Base-by-base conservation (phyloP, 2,888 invertebrate species). In the Lobophora halterata region DNA sequence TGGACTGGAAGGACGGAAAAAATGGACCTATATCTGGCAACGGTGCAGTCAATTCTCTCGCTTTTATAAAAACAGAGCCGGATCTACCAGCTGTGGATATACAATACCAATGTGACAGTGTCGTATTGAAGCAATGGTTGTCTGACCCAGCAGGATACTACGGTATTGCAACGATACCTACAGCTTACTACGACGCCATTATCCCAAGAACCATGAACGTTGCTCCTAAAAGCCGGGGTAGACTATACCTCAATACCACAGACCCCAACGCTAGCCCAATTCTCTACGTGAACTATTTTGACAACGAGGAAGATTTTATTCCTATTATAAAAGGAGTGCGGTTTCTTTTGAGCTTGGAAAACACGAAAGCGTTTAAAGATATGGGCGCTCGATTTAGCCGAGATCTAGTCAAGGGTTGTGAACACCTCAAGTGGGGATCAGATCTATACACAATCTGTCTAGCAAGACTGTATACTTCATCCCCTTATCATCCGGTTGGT, bases 181-280 rank as follows among this genome's bases (percentile, higher is more conserved):
- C 89, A 1, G 57, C 89, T 0, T 92, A 89, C 58, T 92, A 92
- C 58, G 80, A 90, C 45, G 89, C 88, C 0, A 65, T 92, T 2
- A 72, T 86, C 39, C 73, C 90, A 0, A 79, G 90, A 36, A 87
- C 91, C 0, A 88, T 90, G 57, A 74, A 91, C 10, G 55, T 93
- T 21, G 75, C 80, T 3, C 92, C 92, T 0, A 81, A 82, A 49
- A 92, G 92, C 49, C 79, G 90, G 54, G 93, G 93, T 0, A 74
- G 77, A 7, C 46, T 93, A 0, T 58, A 74, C 14, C 69, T 96
- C 1, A 92, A 92, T 55, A 72, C 85, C 0, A 88, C 89, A 0
- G 89, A 96, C 74, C 94, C 94, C 0, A 83, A 89, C 56, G 92
- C 92, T 0, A 79, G 88, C 20, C 95, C 95, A 0, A 60, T 92